Evolutionary conservation across 2,888 invertebrate genomes (phyloP).

Genomic region (Hylaea fasciaria): DNA sequence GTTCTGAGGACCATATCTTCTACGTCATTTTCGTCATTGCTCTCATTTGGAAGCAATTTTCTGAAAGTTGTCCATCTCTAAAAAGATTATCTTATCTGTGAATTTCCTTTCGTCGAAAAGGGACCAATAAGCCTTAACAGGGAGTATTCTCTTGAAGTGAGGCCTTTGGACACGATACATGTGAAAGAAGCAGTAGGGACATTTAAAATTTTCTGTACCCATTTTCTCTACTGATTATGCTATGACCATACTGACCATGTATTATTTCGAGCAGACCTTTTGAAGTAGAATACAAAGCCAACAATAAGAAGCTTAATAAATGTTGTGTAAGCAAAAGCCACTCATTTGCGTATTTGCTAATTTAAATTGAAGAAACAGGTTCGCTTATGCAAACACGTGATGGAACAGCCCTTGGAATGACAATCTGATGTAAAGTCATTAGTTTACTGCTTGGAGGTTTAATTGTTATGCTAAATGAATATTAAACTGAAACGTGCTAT

Average conservation of each 20-base stretch:
- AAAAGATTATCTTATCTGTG: slow-evolving; percentile 30
- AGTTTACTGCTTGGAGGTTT: slow-evolving; percentile 37
- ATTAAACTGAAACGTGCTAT: slow-evolving; percentile 16
- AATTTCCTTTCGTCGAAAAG: slow-evolving; percentile 26
- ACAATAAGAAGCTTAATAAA: slow-evolving; percentile 18
- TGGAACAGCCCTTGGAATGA: slow-evolving; percentile 49
- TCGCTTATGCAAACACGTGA: slow-evolving; percentile 45
- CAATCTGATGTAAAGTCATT: slow-evolving; percentile 46
- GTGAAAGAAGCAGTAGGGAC: slow-evolving; percentile 16
- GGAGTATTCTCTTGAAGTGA: slow-evolving; percentile 22
- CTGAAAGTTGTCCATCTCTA: slow-evolving; percentile 20
- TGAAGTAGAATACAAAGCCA: not conserved
- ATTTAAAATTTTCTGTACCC: not conserved
- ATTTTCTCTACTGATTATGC: not conserved
- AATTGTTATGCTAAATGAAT: slow-evolving; percentile 31
- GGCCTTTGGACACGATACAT: slow-evolving; percentile 10
- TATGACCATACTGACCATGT: not conserved
- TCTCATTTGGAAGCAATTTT: slow-evolving; percentile 20
- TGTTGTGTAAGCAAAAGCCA: slow-evolving; percentile 29
- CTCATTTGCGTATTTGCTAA: slow-evolving; percentile 28
- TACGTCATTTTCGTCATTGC: slow-evolving; percentile 11
- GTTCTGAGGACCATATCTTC: not conserved
- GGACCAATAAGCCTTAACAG: slow-evolving; percentile 36
- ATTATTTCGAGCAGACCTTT: slow-evolving; percentile 12
- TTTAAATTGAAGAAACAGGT: slow-evolving; percentile 46